Evolutionary conservation across 2,113 vertebrate species (phyloP).

Genomic region (Coregonus clupeaformis): DNA sequence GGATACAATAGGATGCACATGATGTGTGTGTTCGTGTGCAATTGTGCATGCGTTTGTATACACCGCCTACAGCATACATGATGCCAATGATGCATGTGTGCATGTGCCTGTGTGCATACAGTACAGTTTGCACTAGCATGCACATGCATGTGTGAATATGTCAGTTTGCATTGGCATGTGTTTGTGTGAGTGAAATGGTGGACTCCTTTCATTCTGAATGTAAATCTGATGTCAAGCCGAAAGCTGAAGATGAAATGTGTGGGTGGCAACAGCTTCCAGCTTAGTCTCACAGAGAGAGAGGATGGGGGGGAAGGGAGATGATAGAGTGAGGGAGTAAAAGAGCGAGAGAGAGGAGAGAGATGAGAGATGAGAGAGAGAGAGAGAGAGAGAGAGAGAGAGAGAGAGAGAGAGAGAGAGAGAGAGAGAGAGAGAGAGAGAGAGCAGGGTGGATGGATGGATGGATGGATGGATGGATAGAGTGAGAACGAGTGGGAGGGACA

Average conservation of each 20-base stretch:
- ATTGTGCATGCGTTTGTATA: not conserved
- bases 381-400: conserved; percentile 27
- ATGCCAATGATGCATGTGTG: no score
- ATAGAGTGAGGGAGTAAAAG: not conserved
- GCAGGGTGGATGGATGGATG: no score
- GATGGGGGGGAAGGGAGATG: conserved; percentile 2
- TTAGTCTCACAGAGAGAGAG: conserved; percentile 57
- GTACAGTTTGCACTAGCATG: conserved; percentile 25
- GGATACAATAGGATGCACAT: not conserved
- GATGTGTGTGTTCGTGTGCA: conserved; percentile 11
- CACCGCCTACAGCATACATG: not conserved
- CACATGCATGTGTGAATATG: conserved; percentile 27
- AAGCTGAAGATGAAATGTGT: conserved; percentile 71
- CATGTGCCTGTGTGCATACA: no score
- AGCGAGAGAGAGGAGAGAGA: conserved; percentile 9
- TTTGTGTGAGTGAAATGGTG: conserved; percentile 53
- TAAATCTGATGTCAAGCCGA: conserved; percentile 76
- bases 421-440: conserved; percentile 53
- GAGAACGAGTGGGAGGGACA: conserved; percentile 46
- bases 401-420: conserved; percentile 15
- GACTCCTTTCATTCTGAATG: conserved; percentile 68
- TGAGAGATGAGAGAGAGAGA: not conserved
- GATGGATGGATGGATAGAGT: conserved; percentile 4
- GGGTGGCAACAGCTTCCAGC: conserved; percentile 76
- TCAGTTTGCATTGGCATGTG: conserved; percentile 42